Evolutionary conservation across 2,888 invertebrate species (phyloP).

Genomic region (Apomyelois bistriatella): DNA sequence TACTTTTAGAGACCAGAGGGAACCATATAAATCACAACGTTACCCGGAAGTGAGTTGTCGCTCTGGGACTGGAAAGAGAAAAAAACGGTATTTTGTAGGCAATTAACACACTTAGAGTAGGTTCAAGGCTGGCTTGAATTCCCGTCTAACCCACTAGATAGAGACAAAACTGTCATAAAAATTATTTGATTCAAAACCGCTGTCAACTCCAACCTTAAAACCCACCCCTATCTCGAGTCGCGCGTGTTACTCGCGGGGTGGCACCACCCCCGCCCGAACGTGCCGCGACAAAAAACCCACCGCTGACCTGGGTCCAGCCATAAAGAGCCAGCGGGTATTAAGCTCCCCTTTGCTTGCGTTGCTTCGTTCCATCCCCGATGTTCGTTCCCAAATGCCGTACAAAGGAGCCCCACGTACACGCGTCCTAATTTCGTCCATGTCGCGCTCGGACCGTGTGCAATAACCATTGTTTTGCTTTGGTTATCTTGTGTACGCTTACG

Average conservation of each 20-base stretch:
- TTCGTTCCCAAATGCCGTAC: constrained; percentile 42
- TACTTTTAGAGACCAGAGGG: too few species aligned
- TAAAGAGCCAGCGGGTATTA: constrained; percentile 60
- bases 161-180: too few species aligned
- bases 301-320: constrained; percentile 65
- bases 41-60: too few species aligned
- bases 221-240: constrained; percentile 52
- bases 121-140: too few species aligned
- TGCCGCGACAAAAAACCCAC: constrained; percentile 68
- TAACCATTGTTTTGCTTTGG: constrained; percentile 9
- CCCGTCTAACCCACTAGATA: too few species aligned
- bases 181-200: background rate
- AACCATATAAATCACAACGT: too few species aligned
- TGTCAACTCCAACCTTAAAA: constrained; percentile 24
- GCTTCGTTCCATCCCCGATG: background rate
- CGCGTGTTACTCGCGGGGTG: constrained; percentile 52
- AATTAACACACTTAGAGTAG: too few species aligned
- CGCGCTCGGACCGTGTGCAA: constrained; percentile 1
- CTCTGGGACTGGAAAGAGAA: too few species aligned
- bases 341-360: constrained; percentile 15
- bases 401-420: constrained; percentile 66
- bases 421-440: constrained; percentile 52
- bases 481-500: background rate
- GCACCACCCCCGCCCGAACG: constrained; percentile 41
- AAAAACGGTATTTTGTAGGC: too few species aligned